Base-by-base conservation (phyloP, 2,888 invertebrate genomes). In the Idaea dimidiata region DNA sequence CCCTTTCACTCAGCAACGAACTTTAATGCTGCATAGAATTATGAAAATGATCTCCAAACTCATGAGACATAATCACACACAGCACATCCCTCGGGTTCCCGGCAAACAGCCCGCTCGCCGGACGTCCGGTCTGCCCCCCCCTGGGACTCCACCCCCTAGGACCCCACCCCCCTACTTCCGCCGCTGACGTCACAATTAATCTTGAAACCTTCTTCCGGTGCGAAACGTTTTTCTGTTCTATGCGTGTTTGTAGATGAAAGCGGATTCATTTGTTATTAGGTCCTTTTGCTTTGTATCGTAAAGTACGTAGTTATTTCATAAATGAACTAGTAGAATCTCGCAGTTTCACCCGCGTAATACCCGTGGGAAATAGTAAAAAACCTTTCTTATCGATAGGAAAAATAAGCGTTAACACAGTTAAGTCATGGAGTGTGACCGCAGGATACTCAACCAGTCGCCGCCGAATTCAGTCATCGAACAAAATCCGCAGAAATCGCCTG, bases 151-250 rank as follows among this genome's bases (percentile, higher is more conserved):
- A 60, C 62, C 64, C 62, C 67, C 62, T 66, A 14, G 62, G 57
- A 69, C 73, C 70, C 62, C 62, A 59, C 64, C 64, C 68, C 64
- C 66, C 66, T 66, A 72, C 73, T 80, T 81, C 81, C 81, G 79
- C 71, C 70, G 74, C 80, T 81, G 81, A 81, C 80, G 79, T 81
- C 81, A 81, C 80, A 78, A 81, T 81, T 80, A 81, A 81, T 81
- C 81, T 81, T 81, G 78, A 68, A 71, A 64, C 73, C 72, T 76
- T 78, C 79, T 80, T 81, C 81, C 81, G 81, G 81, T 72, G 68
- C 63, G 71, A 68, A 69, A 69, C 75, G 79, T 80, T 81, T 79
- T 81, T 80, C 79, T 77, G 72, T 74, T 80, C 77, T 76, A 77
- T 74, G 74, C 71, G 70, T 72, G 63, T 14, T 17, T 17, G 54